Evolutionary conservation across 1,140 invertebrate genomes (phyloP), one percentile per base, ranked within the genome.

Genomic region (Anadara kagoshimensis): DNA sequence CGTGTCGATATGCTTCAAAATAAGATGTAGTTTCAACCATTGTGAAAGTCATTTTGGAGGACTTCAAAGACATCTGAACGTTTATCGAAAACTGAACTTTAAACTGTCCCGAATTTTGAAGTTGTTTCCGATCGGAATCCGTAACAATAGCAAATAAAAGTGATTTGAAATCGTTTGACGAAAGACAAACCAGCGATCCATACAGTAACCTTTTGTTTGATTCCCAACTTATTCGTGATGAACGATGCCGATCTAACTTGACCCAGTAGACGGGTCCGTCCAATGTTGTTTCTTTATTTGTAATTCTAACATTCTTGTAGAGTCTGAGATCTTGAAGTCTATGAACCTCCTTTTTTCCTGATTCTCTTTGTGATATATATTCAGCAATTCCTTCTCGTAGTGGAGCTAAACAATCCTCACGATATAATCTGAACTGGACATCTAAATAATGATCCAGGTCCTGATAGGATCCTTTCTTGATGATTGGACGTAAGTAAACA

Each of bases 381-480:
- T 78, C 66, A 8, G 18, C 54, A 26, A 90, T 80, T 57, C 88
- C 89, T 24, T 83, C 74, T 77, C 89, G 65, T 22, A 91, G 62
- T n/a, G 89, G 86, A 7, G 65, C 51, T 44, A 89, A 65, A 63
- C 87, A 90, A 78, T 96, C 95, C 89, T 96, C 94, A 14, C 93
- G 86, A 43, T 96, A 84, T 5, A 95, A 87, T 12, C 93, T 86
- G 82, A 94, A 94, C 78, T 96, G 94, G 0, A 93, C 91, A 82
- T 95, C 93, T 8, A 96, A 86, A 83, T 96, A 96, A 78, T 94
- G 92, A 24, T 93, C 90, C 0, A 92, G 88, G 83, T 91, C 88
- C 4, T 85, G 72, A 83, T 94, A 95, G 0, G 86, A 79, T 5
- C 93, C 93, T 44, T 91, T 78, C 0, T 91, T 81, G 51, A 92